Percentiles rank a stretch among this genome's conserved stretches.
Evolutionary conservation across 2,113 vertebrate genomes (phyloP).

Genomic region (Mus musculus): GRCm39 chr4:50989001-50989500

Average conservation of each 20-base stretch:
- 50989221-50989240: background rate
- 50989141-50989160: background rate
- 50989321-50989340: background rate
- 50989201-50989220: too few relatives aligned
- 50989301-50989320: background rate
- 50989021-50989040: background rate
- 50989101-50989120: background rate
- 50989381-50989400: too few relatives aligned
- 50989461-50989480: background rate
- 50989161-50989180: background rate
- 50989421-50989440: background rate
- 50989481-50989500: background rate
- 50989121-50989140: background rate
- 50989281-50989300: background rate
- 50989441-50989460: background rate
- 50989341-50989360: background rate
- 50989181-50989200: background rate
- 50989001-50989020: background rate
- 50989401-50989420: background rate
- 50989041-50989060: background rate
- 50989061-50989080: background rate
- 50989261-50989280: too few relatives aligned
- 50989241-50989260: rapidly evolving
- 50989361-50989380: background rate
- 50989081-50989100: background rate